phyloP scores from a whole-genome alignment of 2,113 vertebrate species.

The Leptobrachium leishanense region DNA sequence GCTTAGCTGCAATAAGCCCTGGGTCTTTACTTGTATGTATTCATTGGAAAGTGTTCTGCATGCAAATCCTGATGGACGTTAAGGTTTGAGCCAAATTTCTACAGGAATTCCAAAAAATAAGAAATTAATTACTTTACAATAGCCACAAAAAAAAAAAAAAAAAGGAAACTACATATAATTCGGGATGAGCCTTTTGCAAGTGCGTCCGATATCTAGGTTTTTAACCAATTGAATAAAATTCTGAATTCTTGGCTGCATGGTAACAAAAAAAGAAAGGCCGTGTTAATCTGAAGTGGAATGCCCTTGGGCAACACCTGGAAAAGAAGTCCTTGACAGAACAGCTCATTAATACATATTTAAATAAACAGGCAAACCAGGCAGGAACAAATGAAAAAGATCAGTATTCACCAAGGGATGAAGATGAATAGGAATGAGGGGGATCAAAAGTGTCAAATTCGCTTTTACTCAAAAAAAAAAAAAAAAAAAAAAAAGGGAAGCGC shows the following conservation, averaged over 20 bases:
- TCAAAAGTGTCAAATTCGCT: constrained; percentile 15
- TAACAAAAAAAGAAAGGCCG: neutral
- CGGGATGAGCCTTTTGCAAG: too few relatives aligned
- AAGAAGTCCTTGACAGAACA: neutral
- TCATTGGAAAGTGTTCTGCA: too few relatives aligned
- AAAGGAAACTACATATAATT: too few relatives aligned
- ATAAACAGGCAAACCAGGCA: neutral
- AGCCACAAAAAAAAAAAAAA: too few relatives aligned
- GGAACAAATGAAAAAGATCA: neutral
- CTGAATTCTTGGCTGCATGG: neutral
- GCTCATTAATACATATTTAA: constrained; percentile 11
- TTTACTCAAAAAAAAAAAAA: neutral
- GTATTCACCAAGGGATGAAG: neutral
- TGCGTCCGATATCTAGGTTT: too few relatives aligned
- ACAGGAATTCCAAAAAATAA: too few relatives aligned
- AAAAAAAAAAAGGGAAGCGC: neutral
- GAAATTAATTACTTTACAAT: too few relatives aligned
- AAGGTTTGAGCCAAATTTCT: too few relatives aligned
- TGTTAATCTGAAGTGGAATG: neutral
- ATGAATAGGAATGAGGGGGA: neutral
- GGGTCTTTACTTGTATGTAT: too few relatives aligned
- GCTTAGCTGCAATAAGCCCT: too few relatives aligned
- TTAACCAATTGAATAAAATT: too few relatives aligned
- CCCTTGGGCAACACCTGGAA: constrained; percentile 14
- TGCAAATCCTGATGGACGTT: too few relatives aligned